Evolutionary conservation across 2,797 vertebrate species (phyloP), one percentile per base, ranked within the genome.

Genomic region (Tympanoctomys barrerae): DNA sequence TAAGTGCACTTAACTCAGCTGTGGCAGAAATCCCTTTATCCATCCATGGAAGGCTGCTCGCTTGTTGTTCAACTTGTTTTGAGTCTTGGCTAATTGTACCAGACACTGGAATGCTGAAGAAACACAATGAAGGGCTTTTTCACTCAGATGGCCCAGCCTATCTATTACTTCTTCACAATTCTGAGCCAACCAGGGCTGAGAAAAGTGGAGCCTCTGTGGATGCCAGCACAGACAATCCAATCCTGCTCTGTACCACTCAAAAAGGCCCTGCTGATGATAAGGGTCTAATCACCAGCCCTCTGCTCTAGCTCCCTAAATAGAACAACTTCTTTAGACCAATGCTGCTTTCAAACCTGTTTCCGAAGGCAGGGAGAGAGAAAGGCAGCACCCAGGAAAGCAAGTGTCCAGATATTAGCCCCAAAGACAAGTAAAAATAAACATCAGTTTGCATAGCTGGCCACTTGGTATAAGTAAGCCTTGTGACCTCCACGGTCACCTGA

Each of bases 51-150:
- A 87, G 33, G 12, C 85, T 57, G 93, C 61, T 92, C 91, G 97
- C 68, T 90, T 97, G 96, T 98, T 98, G 89, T 28, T 95, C 94
- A 52, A 39, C 93, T 98, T 98, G 98, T 98, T 98, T 98, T 92
- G 87, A 98, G 97, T 94, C 97, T 91, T 90, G 94, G 78, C 90
- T 98, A 98, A 98, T 66, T 96, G 98, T 98, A 92, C 97, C 83
- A 97, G 97, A 95, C 95, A 94, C 71, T 89, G 87, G 84, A 96
- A 96, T 95, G 93, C 0, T 94, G 92, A 97, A 54, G 89, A 85
- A 95, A 97, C 62, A 98, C 98, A 98, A 98, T 98, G 97, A 97
- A 46, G 1, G 83, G 96, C 97, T 98, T 98, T 98, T 98, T 98
- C 97, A 97, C 36, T 94, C 85, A 9, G 91, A 97, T 87, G n/a